phyloP scores from a whole-genome alignment of 2,888 invertebrate species.

The Spodoptera littoralis region DNA sequence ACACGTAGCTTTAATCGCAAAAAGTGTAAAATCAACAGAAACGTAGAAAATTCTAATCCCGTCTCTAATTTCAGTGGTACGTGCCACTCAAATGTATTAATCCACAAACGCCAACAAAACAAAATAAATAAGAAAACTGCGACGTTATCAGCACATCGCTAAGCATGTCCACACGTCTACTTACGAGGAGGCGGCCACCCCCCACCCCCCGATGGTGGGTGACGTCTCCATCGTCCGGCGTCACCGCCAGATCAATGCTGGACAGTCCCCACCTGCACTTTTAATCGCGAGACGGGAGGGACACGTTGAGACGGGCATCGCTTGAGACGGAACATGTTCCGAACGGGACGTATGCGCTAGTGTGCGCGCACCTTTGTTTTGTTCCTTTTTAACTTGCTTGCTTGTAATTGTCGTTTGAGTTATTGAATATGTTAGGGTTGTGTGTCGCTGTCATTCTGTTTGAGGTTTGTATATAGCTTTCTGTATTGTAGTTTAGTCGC shows the following conservation, averaged over 20 bases:
- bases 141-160: conserved; percentile 83
- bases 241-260: conserved; percentile 86
- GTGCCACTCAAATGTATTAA: conserved; percentile 48
- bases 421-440: conserved; percentile 29
- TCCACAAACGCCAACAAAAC: conserved; percentile 51
- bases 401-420: conserved; percentile 44
- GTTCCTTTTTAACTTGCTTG: conserved; percentile 32
- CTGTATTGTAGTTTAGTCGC: background rate
- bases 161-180: conserved; percentile 82
- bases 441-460: background rate
- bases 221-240: conserved; percentile 81
- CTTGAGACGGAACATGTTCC: conserved; percentile 49
- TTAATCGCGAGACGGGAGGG: conserved; percentile 75
- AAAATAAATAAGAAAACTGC: conserved; percentile 68
- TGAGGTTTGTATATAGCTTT: too few species aligned
- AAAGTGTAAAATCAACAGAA: conserved; percentile 4
- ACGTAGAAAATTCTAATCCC: conserved; percentile 25
- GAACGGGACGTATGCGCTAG: conserved; percentile 45
- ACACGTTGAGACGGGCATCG: conserved; percentile 49
- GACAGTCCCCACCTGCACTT: conserved; percentile 87
- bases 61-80: conserved; percentile 30
- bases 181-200: conserved; percentile 58
- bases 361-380: conserved; percentile 61
- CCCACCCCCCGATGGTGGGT: conserved; percentile 34
- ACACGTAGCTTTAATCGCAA: background rate